Evolutionary conservation across 1,140 invertebrate genomes (phyloP), one percentile per base, ranked within the genome.

Genomic region (Branchinecta lindahli): DNA sequence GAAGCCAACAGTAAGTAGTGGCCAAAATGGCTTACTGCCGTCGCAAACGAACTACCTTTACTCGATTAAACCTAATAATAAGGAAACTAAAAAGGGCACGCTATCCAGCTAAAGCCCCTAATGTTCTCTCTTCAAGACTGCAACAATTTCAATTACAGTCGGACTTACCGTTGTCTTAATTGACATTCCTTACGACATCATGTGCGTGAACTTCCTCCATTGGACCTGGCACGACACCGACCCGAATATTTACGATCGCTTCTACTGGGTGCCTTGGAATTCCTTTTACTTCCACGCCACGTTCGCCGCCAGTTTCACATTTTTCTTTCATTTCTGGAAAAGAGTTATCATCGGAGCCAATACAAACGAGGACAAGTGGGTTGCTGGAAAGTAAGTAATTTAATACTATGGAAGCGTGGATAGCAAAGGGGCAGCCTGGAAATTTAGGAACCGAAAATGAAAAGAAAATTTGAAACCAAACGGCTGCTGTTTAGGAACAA

Each of bases 181-280:
- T 21, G 89, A 92, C 75, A 81, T 91, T 61, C 89, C 89, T 0
- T 91, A 88, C 75, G 89, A 91, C 75, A 89, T 91, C 46, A 85
- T 89, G 69, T 84, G 86, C 1, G 85, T 91, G 0, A 89, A 90
- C 76, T 86, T 88, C 75, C 77, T 90, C 2, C 89, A 89, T 79
- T 91, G 89, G 89, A 89, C 86, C 0, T 91, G 88, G 88, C 89
- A 92, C 76, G 88, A 90, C 76, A 90, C 88, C 0, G 89, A 91
- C 78, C 87, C 88, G 4, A 91, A 91, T 77, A 87, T 92, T 71
- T 83, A 75, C 68, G 88, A 91, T 75, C 82, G 88, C 33, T 85
- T 87, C 77, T 91, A 90, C 78, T 83, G 80, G 88, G 85, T 84
- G 88, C 84, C 84, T 3, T 85, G 82, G 81, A 91, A 87, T 74